These are phyloP conservation scores for Pelochelys cantorii DNA, from an alignment of 2,797 vertebrate species.

Conservation along the genomic window DNA sequence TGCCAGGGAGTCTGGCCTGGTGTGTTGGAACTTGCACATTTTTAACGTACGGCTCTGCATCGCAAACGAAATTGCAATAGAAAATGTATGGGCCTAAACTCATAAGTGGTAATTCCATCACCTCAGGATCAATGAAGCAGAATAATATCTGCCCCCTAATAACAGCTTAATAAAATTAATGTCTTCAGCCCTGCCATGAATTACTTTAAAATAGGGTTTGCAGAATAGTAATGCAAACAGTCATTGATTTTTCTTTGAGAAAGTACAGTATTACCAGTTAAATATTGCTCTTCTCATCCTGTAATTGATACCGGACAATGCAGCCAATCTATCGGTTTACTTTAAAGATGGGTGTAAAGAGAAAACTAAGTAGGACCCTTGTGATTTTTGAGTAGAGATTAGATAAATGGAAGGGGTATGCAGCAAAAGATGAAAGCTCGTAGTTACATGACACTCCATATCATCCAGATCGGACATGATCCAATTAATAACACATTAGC, in stretches of 20 bases:
- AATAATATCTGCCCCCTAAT: conserved; percentile 75
- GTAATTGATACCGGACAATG: conserved; percentile 40
- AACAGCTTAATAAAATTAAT: conserved; percentile 74
- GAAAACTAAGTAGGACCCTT: not conserved
- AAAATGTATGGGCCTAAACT: conserved; percentile 20
- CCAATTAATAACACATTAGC: conserved; percentile 69
- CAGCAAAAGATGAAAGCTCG: conserved; percentile 40
- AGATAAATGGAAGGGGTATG: conserved; percentile 50
- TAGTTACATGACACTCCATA: conserved; percentile 1
- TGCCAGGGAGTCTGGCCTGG: conserved; percentile 1
- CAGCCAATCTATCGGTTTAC: not conserved
- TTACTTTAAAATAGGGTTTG: conserved; percentile 75
- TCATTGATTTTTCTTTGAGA: conserved; percentile 70
- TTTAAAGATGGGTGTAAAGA: not conserved
- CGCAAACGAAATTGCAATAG: conserved; percentile 59
- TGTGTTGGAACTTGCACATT: accelerated
- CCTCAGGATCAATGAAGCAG: conserved; percentile 72
- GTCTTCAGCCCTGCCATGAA: conserved; percentile 51
- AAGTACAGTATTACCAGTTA: conserved; percentile 54
- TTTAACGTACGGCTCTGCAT: conserved; percentile 16
- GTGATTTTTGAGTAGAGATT: not conserved
- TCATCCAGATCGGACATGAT: conserved; percentile 49
- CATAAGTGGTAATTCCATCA: conserved; percentile 71
- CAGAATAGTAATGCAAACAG: conserved; percentile 72
- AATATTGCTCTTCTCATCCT: conserved; percentile 31